phyloP scores from a whole-genome alignment of 2,113 vertebrate genomes.

The Craseonycteris thonglongyai region DNA sequence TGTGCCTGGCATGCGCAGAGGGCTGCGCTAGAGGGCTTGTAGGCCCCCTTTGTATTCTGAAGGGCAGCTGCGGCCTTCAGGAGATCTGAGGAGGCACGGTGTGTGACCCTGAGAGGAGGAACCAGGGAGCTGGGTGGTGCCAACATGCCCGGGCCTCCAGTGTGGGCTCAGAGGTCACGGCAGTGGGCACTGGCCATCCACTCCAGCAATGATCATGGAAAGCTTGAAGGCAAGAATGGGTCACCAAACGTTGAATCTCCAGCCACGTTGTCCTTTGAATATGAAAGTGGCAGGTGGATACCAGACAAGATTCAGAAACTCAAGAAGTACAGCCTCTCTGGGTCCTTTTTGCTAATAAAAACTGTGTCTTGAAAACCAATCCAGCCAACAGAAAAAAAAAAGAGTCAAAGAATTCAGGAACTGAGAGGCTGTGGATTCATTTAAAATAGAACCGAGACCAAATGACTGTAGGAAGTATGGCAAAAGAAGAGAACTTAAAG shows the following conservation, averaged over 20 bases:
- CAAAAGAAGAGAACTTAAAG: conserved; percentile 1
- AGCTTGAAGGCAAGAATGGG: not conserved
- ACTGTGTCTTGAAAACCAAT: conserved; percentile 1
- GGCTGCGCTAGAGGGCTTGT: not conserved
- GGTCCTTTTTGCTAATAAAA: conserved; percentile 13
- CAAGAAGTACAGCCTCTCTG: not conserved
- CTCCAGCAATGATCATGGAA: too few relatives aligned
- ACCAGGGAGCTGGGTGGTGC: not conserved
- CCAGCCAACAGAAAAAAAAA: not conserved
- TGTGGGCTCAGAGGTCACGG: not conserved
- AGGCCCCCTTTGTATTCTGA: not conserved
- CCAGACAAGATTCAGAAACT: not conserved
- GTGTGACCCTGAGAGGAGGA: not conserved
- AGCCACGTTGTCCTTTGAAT: not conserved
- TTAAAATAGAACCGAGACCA: conserved; percentile 31
- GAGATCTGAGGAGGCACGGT: not conserved
- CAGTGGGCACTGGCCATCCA: not conserved
- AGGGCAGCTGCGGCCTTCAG: not conserved
- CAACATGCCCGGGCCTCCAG: fast-evolving
- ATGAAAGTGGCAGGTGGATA: not conserved
- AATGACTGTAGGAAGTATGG: not conserved
- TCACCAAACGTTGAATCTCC: not conserved
- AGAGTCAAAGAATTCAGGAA: conserved; percentile 34
- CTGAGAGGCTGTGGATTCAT: not conserved
- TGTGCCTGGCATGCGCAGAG: not conserved